Percentiles rank a stretch among this genome's conserved stretches.
Evolutionary conservation across 2,113 vertebrate species (phyloP).

Genomic region (Pelecanoides urinatrix): DNA sequence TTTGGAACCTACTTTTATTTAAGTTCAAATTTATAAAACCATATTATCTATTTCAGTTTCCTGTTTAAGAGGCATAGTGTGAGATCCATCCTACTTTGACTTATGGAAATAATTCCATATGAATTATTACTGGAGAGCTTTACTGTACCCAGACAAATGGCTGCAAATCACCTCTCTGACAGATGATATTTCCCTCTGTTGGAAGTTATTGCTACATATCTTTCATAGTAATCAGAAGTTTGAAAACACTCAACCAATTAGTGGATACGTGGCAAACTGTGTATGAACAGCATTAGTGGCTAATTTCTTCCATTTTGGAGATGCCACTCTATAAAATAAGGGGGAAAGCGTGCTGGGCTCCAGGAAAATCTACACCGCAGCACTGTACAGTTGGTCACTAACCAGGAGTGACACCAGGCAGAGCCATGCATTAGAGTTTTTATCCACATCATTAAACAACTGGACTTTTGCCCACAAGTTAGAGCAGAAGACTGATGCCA

Average conservation of each 20-base stretch:
- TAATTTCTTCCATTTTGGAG: background rate
- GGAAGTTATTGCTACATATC: background rate
- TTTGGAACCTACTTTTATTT: background rate
- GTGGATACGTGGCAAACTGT: background rate
- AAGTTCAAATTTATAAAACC: background rate
- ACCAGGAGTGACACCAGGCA: slow-evolving; percentile 37
- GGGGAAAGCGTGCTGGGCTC: background rate
- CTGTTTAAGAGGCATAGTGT: background rate
- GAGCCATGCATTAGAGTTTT: background rate
- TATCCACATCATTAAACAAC: slow-evolving; percentile 29
- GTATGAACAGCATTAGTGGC: background rate
- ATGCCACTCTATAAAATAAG: background rate
- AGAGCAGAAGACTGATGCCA: background rate
- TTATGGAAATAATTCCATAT: background rate
- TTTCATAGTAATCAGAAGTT: background rate
- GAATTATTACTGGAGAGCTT: background rate
- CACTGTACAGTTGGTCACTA: background rate
- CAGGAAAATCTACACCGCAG: background rate
- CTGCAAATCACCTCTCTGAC: background rate
- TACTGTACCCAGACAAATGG: background rate
- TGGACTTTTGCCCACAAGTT: slow-evolving; percentile 32
- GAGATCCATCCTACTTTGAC: background rate
- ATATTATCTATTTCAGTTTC: background rate
- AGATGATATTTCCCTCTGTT: background rate
- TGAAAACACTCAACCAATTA: background rate